Conservation (phyloP, 2,888 invertebrate genomes). For the Drosophila mettleri region DNA sequence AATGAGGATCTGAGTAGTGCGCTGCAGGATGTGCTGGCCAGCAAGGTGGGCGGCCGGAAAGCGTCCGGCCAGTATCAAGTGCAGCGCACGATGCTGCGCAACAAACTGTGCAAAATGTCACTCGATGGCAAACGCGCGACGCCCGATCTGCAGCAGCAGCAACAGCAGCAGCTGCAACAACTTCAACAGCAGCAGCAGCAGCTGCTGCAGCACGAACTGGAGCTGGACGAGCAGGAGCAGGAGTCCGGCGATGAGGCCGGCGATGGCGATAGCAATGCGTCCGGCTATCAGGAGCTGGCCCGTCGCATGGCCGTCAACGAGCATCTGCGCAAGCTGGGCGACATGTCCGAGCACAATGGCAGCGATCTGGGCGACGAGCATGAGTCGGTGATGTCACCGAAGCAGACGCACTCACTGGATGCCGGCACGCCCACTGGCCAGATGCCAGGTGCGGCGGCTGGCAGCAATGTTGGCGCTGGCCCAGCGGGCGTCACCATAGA, state of each 20-base stretch:
- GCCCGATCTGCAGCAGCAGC: slow-evolving; percentile 54
- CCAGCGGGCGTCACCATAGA: slow-evolving; percentile 72
- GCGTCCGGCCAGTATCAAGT: slow-evolving; percentile 98
- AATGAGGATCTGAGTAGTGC: slow-evolving; percentile 97
- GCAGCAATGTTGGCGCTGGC: slow-evolving; percentile 35
- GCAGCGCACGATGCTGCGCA: slow-evolving; percentile 97
- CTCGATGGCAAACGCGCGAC: slow-evolving; percentile 83
- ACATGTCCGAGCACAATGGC: slow-evolving; percentile 74
- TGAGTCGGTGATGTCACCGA: slow-evolving; percentile 56
- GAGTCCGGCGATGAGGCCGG: slow-evolving; percentile 84
- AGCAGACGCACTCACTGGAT: slow-evolving; percentile 40
- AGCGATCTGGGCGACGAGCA: slow-evolving; percentile 63
- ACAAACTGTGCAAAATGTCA: slow-evolving; percentile 94
- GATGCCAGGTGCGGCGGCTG: slow-evolving; percentile 20
- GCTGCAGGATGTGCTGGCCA: slow-evolving; percentile 96
- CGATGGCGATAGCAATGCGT: slow-evolving; percentile 86
- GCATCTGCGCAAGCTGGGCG: slow-evolving; percentile 71
- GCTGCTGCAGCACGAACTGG: slow-evolving; percentile 68
- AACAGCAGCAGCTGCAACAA: slow-evolving; percentile 56
- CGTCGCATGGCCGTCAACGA: slow-evolving; percentile 69
- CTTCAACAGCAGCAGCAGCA: slow-evolving; percentile 42
- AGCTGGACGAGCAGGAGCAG: slow-evolving; percentile 74
- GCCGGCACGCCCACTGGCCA: slow-evolving; percentile 32
- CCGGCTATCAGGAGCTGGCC: slow-evolving; percentile 54
- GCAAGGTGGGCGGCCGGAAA: slow-evolving; percentile 95